These are phyloP conservation scores for Pimephales promelas DNA, from an alignment of 2,113 vertebrate genomes.

Conservation along the genomic window DNA sequence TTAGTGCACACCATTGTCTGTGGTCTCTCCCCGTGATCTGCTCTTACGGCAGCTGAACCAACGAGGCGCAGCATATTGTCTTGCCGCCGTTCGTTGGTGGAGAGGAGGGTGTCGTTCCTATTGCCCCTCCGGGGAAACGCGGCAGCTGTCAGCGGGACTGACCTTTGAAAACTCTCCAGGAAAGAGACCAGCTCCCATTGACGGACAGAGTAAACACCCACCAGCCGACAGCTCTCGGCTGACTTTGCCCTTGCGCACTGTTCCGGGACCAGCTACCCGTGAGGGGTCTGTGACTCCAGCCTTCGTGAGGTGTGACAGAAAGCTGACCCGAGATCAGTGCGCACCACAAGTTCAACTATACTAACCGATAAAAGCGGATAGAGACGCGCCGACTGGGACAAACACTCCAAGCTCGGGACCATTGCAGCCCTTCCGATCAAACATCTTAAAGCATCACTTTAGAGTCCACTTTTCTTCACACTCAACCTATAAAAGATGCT, in stretches of 20 bases:
- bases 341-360: not conserved
- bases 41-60: constrained; percentile 8
- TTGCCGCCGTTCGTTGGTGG: constrained; percentile 15
- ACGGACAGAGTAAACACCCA: constrained; percentile 20
- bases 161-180: constrained; percentile 68
- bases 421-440: not conserved
- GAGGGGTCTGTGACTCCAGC: not conserved
- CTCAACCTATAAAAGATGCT: not conserved
- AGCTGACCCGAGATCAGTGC: constrained; percentile 1
- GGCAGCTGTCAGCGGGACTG: constrained; percentile 69
- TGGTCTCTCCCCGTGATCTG: constrained; percentile 15
- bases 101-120: constrained; percentile 33
- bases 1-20: constrained; percentile 25
- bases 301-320: not conserved
- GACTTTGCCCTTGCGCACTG: not conserved
- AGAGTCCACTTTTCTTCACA: not conserved
- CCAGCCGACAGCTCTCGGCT: constrained; percentile 19
- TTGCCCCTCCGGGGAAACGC: constrained; percentile 42
- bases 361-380: not conserved
- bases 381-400: not conserved
- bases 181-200: constrained; percentile 13
- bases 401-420: constrained; percentile 4
- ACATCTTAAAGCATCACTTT: not conserved
- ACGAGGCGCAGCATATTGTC: constrained; percentile 45
- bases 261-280: constrained; percentile 36